Evolutionary conservation across 2,797 vertebrate species (phyloP).

Genomic region (Myripristis jacobus): DNA sequence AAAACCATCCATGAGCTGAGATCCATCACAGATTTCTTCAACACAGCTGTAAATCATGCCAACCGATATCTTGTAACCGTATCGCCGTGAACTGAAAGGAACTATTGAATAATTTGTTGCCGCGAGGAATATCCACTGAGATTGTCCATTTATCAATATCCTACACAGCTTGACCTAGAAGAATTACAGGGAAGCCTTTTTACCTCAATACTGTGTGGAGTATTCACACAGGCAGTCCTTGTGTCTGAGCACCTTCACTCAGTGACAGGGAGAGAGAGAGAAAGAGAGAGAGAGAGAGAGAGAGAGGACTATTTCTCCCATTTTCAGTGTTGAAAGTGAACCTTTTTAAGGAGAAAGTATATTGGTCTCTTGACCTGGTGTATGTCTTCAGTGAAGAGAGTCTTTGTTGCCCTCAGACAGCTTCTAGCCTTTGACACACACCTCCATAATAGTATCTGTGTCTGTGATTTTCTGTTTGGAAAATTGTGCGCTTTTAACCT

Average conservation of each 20-base stretch:
- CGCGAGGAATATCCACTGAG: constrained; percentile 17
- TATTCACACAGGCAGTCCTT: constrained; percentile 70
- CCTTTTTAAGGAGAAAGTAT: constrained; percentile 69
- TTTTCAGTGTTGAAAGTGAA: constrained; percentile 34
- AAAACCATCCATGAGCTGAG: not conserved
- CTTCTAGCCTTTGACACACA: constrained; percentile 64
- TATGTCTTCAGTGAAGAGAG: constrained; percentile 78
- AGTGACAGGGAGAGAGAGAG: constrained; percentile 71
- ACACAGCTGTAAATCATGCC: not conserved
- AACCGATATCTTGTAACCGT: constrained; percentile 11
- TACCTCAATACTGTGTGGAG: constrained; percentile 51
- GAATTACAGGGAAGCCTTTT: constrained; percentile 72
- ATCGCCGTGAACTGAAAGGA: constrained; percentile 32
- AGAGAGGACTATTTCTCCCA: constrained; percentile 36
- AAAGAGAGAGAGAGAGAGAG: constrained; percentile 57
- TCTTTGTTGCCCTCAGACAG: constrained; percentile 78
- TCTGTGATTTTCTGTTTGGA: constrained; percentile 80
- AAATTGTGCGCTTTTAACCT: constrained; percentile 74
- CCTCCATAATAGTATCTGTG: constrained; percentile 80
- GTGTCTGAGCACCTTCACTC: constrained; percentile 57
- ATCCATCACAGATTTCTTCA: not conserved
- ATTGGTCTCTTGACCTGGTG: constrained; percentile 70
- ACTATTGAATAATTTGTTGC: constrained; percentile 26
- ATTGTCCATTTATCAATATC: constrained; percentile 41
- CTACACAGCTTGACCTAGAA: constrained; percentile 34